These are phyloP conservation scores for Sebastes oblongus DNA, from an alignment of 2,797 vertebrate species.

Conservation along the genomic window DNA sequence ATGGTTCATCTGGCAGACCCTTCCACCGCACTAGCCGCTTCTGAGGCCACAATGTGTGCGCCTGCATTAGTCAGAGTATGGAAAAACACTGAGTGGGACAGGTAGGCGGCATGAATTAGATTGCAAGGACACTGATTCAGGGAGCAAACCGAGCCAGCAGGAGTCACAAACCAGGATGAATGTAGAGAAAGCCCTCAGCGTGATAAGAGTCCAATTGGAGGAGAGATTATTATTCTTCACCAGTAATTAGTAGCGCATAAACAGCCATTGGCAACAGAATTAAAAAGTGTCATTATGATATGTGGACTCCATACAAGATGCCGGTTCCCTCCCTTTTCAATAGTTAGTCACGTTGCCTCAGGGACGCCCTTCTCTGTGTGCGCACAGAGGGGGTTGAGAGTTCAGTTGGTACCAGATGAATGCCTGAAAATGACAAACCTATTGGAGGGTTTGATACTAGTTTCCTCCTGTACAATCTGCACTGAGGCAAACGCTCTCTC, in stretches of 20 bases:
- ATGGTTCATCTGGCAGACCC: conserved; percentile 67
- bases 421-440: conserved; percentile 39
- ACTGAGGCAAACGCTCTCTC: conserved; percentile 25
- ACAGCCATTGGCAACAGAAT: conserved; percentile 75
- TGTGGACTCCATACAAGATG: conserved; percentile 55
- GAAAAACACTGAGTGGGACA: conserved; percentile 74
- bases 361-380: conserved; percentile 7
- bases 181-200: conserved; percentile 51
- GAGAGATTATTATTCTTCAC: conserved; percentile 72
- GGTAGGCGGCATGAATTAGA: conserved; percentile 74
- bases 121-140: conserved; percentile 64
- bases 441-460: conserved; percentile 37
- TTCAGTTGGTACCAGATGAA: conserved; percentile 34
- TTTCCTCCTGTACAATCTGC: conserved; percentile 18
- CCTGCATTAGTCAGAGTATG: conserved; percentile 69
- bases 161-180: conserved; percentile 58
- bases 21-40: conserved; percentile 41
- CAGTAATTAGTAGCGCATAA: conserved; percentile 78
- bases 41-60: conserved; percentile 30
- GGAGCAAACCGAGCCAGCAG: conserved; percentile 32
- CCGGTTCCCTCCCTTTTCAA: conserved; percentile 44
- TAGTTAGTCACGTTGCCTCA: conserved; percentile 60
- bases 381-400: conserved; percentile 25
- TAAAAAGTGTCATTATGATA: conserved; percentile 74
- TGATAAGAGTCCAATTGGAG: conserved; percentile 52